A percentile compares a stretch with the other conserved stretches of the same genome.
phyloP scores from a whole-genome alignment of 2,113 vertebrate genomes.

The Loxodonta africana region DNA sequence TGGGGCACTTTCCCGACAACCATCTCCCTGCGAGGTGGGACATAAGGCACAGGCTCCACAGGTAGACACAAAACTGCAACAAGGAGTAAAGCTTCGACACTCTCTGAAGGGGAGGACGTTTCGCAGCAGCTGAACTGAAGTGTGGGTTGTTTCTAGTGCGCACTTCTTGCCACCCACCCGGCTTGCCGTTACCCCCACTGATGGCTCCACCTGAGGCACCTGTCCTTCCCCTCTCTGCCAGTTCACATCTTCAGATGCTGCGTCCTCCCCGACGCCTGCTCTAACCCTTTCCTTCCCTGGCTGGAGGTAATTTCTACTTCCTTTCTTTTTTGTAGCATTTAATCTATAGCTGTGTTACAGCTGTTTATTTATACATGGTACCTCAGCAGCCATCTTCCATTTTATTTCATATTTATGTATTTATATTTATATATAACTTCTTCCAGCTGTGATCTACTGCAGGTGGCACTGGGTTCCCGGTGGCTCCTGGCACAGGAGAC shows the following conservation, averaged over 20 bases:
- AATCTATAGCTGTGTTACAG: background rate
- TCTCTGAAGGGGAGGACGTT: background rate
- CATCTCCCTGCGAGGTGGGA: background rate
- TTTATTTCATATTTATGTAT: background rate
- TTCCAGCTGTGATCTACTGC: background rate
- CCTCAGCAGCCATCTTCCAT: background rate
- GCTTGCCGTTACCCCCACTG: background rate
- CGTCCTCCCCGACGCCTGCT: background rate
- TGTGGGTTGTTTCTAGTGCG: background rate
- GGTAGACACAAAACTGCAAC: background rate
- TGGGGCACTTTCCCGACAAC: background rate
- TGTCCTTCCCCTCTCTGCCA: background rate
- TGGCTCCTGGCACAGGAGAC: background rate
- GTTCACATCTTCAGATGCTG: background rate
- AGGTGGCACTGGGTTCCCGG: background rate
- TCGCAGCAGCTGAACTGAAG: background rate
- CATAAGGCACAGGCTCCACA: background rate
- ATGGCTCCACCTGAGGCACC: background rate
- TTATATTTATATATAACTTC: too few species aligned
- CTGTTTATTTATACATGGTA: background rate
- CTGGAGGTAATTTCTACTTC: background rate
- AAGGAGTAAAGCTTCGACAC: background rate
- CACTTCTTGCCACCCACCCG: background rate
- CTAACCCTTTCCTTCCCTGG: background rate
- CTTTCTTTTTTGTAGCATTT: background rate